A percentile compares a stretch with the other conserved stretches of the same genome.
Conservation (phyloP, 2,888 invertebrate species). For the Enchytraeus crypticus region DNA sequence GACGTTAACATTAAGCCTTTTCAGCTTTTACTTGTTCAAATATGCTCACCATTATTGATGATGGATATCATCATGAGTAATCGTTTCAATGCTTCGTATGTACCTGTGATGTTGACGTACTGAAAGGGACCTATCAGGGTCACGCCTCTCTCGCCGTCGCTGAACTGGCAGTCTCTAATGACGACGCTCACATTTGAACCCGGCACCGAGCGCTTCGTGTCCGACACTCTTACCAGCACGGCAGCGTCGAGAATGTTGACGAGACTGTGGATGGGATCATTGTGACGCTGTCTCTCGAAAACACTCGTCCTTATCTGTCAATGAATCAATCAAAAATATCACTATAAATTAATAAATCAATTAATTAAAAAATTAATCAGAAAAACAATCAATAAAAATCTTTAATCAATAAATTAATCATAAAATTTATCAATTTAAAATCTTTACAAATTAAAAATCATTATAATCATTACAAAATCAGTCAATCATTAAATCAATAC, state of each 20-base stretch:
- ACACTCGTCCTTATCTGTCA: too few species aligned
- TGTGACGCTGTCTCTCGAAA: constrained; percentile 20
- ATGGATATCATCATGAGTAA: too few species aligned
- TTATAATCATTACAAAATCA: too few species aligned
- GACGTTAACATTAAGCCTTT: too few species aligned
- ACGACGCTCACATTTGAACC: background rate
- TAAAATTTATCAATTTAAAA: background rate
- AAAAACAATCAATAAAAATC: background rate
- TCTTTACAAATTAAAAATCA: background rate
- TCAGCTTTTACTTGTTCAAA: too few species aligned
- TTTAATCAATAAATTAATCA: background rate
- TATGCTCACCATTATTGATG: too few species aligned
- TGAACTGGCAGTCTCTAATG: constrained; percentile 14
- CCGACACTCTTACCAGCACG: constrained; percentile 13
- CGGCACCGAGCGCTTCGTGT: background rate
- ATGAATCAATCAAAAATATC: too few species aligned
- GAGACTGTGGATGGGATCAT: constrained; percentile 20
- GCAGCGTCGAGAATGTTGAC: constrained; percentile 26
- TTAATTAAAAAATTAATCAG: too few species aligned
- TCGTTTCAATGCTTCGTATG: too few species aligned
- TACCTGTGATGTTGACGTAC: constrained; percentile 4
- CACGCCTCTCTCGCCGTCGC: constrained; percentile 18
- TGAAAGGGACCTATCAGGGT: constrained; percentile 17
- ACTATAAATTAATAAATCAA: too few species aligned
- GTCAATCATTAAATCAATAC: too few species aligned